Percentiles rank a stretch among this genome's conserved stretches.
Conservation (phyloP, 2,888 invertebrate genomes). For the Agriopis leucophaearia region DNA sequence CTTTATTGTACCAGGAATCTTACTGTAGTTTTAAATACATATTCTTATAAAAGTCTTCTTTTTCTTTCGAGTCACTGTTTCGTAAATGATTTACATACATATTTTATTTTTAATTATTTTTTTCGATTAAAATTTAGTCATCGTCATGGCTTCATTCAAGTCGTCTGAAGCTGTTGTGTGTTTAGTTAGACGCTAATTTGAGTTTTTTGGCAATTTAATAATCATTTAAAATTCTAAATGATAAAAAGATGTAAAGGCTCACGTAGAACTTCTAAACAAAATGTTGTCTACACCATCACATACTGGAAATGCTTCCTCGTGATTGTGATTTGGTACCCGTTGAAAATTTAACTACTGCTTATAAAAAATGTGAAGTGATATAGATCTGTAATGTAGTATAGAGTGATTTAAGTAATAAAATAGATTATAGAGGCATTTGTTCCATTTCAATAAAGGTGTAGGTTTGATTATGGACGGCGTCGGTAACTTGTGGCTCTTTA, state of each 20-base stretch:
- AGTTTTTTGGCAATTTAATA: no score
- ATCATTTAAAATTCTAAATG: background rate
- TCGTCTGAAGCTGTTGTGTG: no score
- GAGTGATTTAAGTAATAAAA: conserved; percentile 52
- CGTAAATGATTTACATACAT: no score
- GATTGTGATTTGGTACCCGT: background rate
- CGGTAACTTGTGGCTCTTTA: conserved; percentile 32
- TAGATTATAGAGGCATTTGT: conserved; percentile 48
- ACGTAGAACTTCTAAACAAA: background rate
- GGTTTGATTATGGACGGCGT: conserved; percentile 39
- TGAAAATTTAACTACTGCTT: conserved; percentile 23
- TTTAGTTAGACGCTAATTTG: no score
- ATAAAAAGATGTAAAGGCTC: background rate
- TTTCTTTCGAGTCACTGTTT: no score
- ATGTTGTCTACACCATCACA: background rate
- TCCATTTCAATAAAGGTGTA: conserved; percentile 44
- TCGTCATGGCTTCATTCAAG: no score
- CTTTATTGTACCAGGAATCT: no score
- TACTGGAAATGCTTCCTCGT: background rate
- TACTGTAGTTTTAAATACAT: no score
- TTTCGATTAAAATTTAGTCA: no score
- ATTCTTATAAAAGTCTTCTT: no score
- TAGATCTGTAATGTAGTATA: conserved; percentile 30
- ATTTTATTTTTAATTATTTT: no score
- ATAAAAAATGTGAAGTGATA: conserved; percentile 22